phyloP scores from a whole-genome alignment of 2,113 vertebrate genomes.

The Neomonachus schauinslandi region DNA sequence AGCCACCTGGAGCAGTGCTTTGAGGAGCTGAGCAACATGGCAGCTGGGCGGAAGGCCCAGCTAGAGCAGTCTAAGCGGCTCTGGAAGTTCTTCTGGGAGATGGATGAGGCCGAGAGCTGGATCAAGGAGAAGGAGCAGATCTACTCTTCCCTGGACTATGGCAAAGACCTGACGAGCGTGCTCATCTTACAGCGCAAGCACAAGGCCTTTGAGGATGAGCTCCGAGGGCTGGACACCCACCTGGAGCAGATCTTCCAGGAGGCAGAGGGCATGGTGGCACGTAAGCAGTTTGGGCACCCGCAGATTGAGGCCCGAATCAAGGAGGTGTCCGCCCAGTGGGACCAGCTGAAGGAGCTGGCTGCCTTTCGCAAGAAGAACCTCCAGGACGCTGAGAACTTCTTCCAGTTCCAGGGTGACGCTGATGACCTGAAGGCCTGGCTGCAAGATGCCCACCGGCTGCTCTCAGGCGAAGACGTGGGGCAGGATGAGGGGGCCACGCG shows the following conservation, averaged over 20 bases:
- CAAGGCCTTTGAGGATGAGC: slow-evolving; percentile 94
- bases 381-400: slow-evolving; percentile 92
- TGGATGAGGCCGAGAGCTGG: slow-evolving; percentile 95
- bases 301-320: slow-evolving; percentile 87
- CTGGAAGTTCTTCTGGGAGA: slow-evolving; percentile 97
- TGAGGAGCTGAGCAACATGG: slow-evolving; percentile 90
- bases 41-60: slow-evolving; percentile 88
- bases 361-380: slow-evolving; percentile 93
- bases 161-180: slow-evolving; percentile 95
- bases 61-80: slow-evolving; percentile 94
- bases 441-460: slow-evolving; percentile 90
- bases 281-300: slow-evolving; percentile 88
- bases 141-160: slow-evolving; percentile 95
- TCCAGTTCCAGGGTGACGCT: slow-evolving; percentile 96
- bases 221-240: slow-evolving; percentile 88
- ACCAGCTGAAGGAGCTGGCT: slow-evolving; percentile 94
- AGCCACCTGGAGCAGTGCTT: slow-evolving; percentile 94
- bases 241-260: slow-evolving; percentile 88
- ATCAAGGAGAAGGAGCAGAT: slow-evolving; percentile 98
- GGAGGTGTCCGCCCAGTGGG: slow-evolving; percentile 90
- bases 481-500: slow-evolving; percentile 95
- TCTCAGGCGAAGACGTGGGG: slow-evolving; percentile 90
- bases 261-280: slow-evolving; percentile 88
- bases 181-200: slow-evolving; percentile 95
- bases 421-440: slow-evolving; percentile 94